phyloP scores from a whole-genome alignment of 2,113 vertebrate species.

The Apodemus speciosus region DNA sequence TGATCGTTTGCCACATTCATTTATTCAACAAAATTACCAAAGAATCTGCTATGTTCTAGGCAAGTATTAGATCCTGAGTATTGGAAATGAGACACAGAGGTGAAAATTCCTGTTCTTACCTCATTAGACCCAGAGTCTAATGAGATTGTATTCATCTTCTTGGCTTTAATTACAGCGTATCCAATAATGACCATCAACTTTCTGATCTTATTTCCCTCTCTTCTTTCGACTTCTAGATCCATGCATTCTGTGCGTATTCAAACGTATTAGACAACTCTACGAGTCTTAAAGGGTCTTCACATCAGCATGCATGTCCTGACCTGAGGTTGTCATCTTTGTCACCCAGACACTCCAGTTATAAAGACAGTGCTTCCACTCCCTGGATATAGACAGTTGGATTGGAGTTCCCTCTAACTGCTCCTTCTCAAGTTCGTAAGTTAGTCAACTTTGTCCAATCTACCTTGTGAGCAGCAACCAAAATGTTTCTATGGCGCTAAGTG shows the following conservation, averaged over 20 bases:
- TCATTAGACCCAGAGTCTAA: neutral
- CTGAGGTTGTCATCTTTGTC: neutral
- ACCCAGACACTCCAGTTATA: neutral
- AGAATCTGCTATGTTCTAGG: neutral
- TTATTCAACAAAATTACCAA: constrained; percentile 27
- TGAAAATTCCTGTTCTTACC: neutral
- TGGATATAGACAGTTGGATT: neutral
- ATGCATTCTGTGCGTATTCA: neutral
- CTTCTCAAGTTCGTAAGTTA: neutral
- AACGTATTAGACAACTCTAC: neutral
- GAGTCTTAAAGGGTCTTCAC: constrained; percentile 8
- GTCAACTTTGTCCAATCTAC: neutral
- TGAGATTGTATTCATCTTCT: neutral
- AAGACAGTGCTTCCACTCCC: neutral
- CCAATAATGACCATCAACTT: neutral
- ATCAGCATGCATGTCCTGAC: neutral
- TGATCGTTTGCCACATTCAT: neutral
- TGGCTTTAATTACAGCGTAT: neutral
- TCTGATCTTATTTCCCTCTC: neutral
- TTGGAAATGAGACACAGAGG: neutral
- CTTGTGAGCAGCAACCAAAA: neutral
- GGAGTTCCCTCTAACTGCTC: neutral
- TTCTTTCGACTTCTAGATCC: neutral
- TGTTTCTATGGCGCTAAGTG: neutral
- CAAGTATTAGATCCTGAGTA: neutral